Evolutionary conservation across 2,113 vertebrate genomes (phyloP).

Genomic region (Emydocephalus ijimae): DNA sequence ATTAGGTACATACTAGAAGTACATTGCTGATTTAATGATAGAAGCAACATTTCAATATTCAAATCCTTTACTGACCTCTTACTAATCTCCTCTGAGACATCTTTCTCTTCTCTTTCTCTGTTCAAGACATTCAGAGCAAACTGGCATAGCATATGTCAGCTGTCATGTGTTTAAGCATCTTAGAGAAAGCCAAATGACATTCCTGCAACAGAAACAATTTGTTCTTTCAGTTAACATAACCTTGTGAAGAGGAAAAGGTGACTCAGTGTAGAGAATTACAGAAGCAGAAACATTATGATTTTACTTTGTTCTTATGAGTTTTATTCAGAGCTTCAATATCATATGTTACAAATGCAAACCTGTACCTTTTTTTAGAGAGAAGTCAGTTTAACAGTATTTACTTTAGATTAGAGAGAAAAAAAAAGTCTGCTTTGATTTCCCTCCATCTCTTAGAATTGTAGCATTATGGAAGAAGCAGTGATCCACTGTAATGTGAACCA

Average conservation of each 20-base stretch:
- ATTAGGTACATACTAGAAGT: background rate
- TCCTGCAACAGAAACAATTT: conserved; percentile 5
- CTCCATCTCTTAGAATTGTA: background rate
- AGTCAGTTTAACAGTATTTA: background rate
- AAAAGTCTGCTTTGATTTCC: conserved; percentile 29
- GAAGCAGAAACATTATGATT: background rate
- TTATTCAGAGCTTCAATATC: background rate
- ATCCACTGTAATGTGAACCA: too few relatives aligned
- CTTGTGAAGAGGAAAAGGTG: background rate
- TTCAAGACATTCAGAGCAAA: too few relatives aligned
- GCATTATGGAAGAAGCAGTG: too few relatives aligned
- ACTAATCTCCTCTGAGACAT: conserved; percentile 32
- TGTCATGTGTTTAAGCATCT: background rate
- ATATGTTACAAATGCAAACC: background rate
- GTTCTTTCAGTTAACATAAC: background rate
- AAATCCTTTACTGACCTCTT: conserved; percentile 57
- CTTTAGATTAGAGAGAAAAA: background rate
- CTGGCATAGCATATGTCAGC: too few relatives aligned
- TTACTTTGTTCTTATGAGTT: conserved; percentile 34
- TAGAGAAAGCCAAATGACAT: background rate
- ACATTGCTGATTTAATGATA: conserved; percentile 41
- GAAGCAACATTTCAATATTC: conserved; percentile 44
- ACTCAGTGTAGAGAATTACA: background rate
- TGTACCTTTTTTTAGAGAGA: background rate
- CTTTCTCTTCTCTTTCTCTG: background rate